Conservation (phyloP, 2,797 vertebrate species). For the Aeoliscus strigatus region DNA sequence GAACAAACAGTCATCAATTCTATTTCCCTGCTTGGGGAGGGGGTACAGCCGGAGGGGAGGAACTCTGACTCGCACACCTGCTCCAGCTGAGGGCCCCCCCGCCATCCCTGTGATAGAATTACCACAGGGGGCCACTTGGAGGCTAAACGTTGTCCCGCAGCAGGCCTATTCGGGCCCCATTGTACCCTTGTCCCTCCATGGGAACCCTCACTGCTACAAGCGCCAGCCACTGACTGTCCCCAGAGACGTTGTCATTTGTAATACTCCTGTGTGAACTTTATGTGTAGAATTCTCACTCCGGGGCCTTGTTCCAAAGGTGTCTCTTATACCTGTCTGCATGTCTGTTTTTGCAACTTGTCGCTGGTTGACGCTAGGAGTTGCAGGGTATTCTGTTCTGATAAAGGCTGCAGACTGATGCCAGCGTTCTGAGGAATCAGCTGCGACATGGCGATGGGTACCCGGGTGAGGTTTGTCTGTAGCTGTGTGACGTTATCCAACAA, state of each 20-base stretch:
- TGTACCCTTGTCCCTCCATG: constrained; percentile 75
- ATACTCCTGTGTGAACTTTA: constrained; percentile 57
- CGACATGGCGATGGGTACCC: too few relatives aligned
- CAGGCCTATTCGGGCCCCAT: constrained; percentile 67
- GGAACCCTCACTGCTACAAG: constrained; percentile 69
- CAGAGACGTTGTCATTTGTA: constrained; percentile 67
- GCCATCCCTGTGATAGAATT: constrained; percentile 76
- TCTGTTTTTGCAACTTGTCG: too few relatives aligned
- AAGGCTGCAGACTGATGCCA: too few relatives aligned
- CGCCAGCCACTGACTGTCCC: constrained; percentile 64
- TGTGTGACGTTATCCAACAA: too few relatives aligned
- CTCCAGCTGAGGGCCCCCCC: constrained; percentile 73
- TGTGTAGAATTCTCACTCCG: constrained; percentile 55
- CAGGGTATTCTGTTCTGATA: too few relatives aligned
- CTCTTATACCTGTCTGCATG: constrained; percentile 7
- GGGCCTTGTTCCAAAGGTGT: constrained; percentile 30
- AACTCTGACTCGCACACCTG: constrained; percentile 74
- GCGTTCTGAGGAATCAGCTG: too few relatives aligned
- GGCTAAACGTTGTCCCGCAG: constrained; percentile 67
- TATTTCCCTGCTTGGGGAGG: constrained; percentile 72
- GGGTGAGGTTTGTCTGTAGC: too few relatives aligned
- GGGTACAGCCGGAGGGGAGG: constrained; percentile 70
- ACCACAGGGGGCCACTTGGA: constrained; percentile 71
- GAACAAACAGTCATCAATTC: constrained; percentile 69
- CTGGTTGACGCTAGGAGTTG: too few relatives aligned